A percentile compares a stretch with the other conserved stretches of the same genome.
These are phyloP conservation scores for Acronicta alni DNA, from an alignment of 2,888 invertebrate genomes.

Conservation along the genomic window DNA sequence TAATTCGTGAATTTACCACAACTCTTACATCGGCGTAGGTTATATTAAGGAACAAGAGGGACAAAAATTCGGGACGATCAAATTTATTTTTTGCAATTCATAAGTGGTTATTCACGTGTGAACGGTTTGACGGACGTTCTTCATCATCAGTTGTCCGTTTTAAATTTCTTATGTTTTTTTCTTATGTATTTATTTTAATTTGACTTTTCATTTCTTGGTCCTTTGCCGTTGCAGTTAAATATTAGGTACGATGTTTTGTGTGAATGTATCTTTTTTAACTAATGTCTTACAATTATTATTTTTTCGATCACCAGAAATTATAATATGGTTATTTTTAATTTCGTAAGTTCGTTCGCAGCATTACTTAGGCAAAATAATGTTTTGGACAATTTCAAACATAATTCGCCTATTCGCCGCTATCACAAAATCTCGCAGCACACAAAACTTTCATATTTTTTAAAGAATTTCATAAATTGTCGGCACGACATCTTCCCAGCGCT, in stretches of 20 bases:
- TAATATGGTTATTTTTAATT: not conserved
- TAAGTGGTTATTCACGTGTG: slow-evolving; percentile 78
- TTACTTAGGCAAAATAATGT: slow-evolving; percentile 19
- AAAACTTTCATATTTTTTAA: slow-evolving; percentile 62
- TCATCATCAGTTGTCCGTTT: slow-evolving; percentile 73
- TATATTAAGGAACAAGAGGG: slow-evolving; percentile 50
- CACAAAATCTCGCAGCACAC: slow-evolving; percentile 41
- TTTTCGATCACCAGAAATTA: too few species aligned
- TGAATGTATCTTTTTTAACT: too few species aligned
- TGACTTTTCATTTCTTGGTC: slow-evolving; percentile 43
- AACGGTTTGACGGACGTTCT: slow-evolving; percentile 78
- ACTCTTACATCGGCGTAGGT: slow-evolving; percentile 61
- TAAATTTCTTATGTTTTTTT: slow-evolving; percentile 64
- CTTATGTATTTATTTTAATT: slow-evolving; percentile 55
- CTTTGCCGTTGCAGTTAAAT: slow-evolving; percentile 39
- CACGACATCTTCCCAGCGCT: slow-evolving; percentile 74
- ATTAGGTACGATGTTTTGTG: not conserved
- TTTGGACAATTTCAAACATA: slow-evolving; percentile 34
- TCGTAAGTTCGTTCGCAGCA: slow-evolving; percentile 28
- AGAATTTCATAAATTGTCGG: slow-evolving; percentile 63
- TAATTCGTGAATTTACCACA: slow-evolving; percentile 79
- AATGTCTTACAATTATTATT: too few species aligned
- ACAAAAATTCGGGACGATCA: slow-evolving; percentile 68
- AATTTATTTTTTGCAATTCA: slow-evolving; percentile 74
- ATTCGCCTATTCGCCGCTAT: slow-evolving; percentile 53